Percentiles rank a stretch among this genome's conserved stretches.
These are phyloP conservation scores for Zophobas morio DNA, from an alignment of 1,140 invertebrate genomes.

Conservation along the genomic window DNA sequence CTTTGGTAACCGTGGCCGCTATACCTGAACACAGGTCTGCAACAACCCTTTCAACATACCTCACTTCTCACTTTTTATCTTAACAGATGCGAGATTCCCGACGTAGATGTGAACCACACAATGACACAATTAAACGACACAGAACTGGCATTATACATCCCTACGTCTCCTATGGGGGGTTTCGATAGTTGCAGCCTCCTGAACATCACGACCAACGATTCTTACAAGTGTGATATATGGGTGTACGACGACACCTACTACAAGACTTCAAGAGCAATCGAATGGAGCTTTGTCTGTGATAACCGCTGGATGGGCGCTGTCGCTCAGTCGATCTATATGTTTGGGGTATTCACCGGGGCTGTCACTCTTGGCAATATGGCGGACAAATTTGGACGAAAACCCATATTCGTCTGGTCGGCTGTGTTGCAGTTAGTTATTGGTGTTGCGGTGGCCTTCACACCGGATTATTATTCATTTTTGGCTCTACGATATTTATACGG, in stretches of 20 bases:
- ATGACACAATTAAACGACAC: slow-evolving; percentile 65
- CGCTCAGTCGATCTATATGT: slow-evolving; percentile 88
- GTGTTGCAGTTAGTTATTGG: slow-evolving; percentile 81
- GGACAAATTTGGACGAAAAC: slow-evolving; percentile 89
- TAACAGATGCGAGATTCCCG: slow-evolving; percentile 77
- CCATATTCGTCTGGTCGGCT: slow-evolving; percentile 82
- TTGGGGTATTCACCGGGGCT: slow-evolving; percentile 90
- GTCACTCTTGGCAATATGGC: slow-evolving; percentile 88
- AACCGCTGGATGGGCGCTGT: slow-evolving; percentile 84
- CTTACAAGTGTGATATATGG: slow-evolving; percentile 74
- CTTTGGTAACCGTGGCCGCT: slow-evolving; percentile 82
- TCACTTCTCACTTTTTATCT: slow-evolving; percentile 10
- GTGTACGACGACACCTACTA: slow-evolving; percentile 82
- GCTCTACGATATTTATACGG: slow-evolving; percentile 81
- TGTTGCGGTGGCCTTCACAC: slow-evolving; percentile 80
- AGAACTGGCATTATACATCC: slow-evolving; percentile 73
- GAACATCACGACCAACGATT: slow-evolving; percentile 67
- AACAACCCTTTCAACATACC: background rate
- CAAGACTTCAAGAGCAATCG: slow-evolving; percentile 79
- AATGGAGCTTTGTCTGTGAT: slow-evolving; percentile 91
- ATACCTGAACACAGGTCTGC: slow-evolving; percentile 81
- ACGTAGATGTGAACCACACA: slow-evolving; percentile 70
- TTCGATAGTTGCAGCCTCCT: slow-evolving; percentile 74
- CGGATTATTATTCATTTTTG: slow-evolving; percentile 82
- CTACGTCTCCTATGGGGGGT: slow-evolving; percentile 67